A percentile compares a stretch with the other conserved stretches of the same genome.
These are phyloP conservation scores for Cyclina sinensis DNA, from an alignment of 1,140 invertebrate species.

Conservation along the genomic window DNA sequence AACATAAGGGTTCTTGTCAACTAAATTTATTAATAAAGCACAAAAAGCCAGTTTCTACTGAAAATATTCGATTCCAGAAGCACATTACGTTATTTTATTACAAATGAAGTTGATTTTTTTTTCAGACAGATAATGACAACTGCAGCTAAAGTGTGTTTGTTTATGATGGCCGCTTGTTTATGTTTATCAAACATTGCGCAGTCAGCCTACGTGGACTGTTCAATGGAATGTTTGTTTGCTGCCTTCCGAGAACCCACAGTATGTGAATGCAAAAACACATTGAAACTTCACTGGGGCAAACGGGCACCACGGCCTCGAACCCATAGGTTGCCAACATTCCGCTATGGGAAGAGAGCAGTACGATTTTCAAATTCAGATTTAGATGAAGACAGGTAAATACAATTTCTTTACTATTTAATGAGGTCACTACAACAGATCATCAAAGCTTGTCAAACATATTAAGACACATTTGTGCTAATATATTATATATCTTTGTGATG, in stretches of 20 bases:
- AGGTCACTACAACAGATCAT: too few species aligned
- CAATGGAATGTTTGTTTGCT: conserved; percentile 66
- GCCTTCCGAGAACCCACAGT: conserved; percentile 43
- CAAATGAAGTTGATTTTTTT: too few species aligned
- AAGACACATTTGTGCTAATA: too few species aligned
- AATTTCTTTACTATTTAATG: too few species aligned
- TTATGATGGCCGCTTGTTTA: conserved; percentile 43
- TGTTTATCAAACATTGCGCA: conserved; percentile 35
- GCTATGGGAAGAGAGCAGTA: conserved; percentile 53
- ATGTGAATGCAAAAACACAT: conserved; percentile 48
- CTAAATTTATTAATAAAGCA: too few species aligned
- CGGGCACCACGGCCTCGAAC: conserved; percentile 28
- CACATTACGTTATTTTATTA: too few species aligned
- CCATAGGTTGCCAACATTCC: conserved; percentile 44
- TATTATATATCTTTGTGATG: too few species aligned
- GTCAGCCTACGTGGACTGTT: conserved; percentile 57
- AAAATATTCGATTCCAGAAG: too few species aligned
- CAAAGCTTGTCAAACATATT: too few species aligned
- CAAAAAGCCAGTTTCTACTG: too few species aligned
- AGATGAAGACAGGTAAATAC: not conserved
- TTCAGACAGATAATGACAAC: conserved; percentile 54
- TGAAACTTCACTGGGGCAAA: conserved; percentile 61
- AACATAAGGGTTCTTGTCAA: too few species aligned
- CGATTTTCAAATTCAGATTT: conserved; percentile 17
- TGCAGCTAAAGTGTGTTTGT: conserved; percentile 1